Evolutionary conservation across 2,797 vertebrate genomes (phyloP), one percentile per base, ranked within the genome.

Genomic region (Propithecus perrieri): DNA sequence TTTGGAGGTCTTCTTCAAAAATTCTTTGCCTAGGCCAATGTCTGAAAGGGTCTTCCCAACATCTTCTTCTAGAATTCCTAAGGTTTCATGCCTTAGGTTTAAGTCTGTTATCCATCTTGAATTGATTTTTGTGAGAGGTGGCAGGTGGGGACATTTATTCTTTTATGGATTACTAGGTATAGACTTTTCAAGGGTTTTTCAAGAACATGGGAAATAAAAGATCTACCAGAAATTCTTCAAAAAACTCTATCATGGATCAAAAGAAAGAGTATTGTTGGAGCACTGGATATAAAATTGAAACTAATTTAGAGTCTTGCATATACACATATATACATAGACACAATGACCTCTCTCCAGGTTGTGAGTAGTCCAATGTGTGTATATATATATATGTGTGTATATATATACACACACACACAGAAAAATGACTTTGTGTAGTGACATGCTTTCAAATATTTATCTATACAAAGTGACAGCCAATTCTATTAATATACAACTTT

Each of bases 401-500:
- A 4, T 41, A 41, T 41, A 41, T 41, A 41, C 1, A 41, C 5
- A 41, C 41, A 41, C 5, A 26, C 1, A 90, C n/a, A 85, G 18
- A 91, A 87, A 41, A 95, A 85, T 83, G 53, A 78, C 38, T 92
- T 5, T 35, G 38, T 11, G 3, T 67, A 85, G 48, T 87, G 46
- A 94, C 14, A 87, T 71, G 38, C 79, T 96, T 96, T 90, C n/a
- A 89, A 95, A 91, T 92, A 94, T 85, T 83, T 80, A 43, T 72
- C 55, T 43, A 84, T 24, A 85, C 17, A 85, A 48, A 80, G 30
- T 85, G 20, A 93, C 96, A 91, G n/a, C 69, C 57, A 93, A 30
- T 65, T 90, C 30, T 79, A 63, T 50, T 50, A 50, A 15, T 50
- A 50, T 71, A 55, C 38, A 38, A 85, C 48, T 95, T 88, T 89